phyloP scores from a whole-genome alignment of 1,140 invertebrate genomes.

The Diachasmimorpha longicaudata region DNA sequence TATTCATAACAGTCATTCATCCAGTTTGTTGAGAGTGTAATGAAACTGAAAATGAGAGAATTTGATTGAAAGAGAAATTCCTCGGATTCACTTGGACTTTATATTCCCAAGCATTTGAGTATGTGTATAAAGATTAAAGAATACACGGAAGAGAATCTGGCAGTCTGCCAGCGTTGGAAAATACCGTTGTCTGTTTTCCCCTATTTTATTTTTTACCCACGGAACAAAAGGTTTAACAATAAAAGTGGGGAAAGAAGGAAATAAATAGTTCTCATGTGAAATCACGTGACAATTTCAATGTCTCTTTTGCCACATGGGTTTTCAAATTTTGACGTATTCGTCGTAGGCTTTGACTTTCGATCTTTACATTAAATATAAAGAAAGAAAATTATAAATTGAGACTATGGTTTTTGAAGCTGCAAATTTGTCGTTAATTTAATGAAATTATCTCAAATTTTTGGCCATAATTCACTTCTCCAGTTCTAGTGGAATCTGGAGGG shows the following conservation, averaged over 20 bases:
- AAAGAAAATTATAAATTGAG: neutral
- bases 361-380: neutral
- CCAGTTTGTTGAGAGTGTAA: neutral
- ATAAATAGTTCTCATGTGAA: neutral
- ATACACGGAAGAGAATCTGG: conserved; percentile 2
- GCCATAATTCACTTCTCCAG: neutral
- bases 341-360: too few species aligned
- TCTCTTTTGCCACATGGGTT: neutral
- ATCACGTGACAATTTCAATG: neutral
- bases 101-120: neutral
- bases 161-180: neutral
- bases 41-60: neutral
- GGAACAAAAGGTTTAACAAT: neutral
- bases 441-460: neutral
- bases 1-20: neutral
- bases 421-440: neutral
- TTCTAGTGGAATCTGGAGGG: too few species aligned
- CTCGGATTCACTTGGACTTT: neutral
- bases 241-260: neutral
- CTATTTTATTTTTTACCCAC: neutral
- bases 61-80: neutral
- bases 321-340: too few species aligned
- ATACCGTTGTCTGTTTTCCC: conserved; percentile 16
- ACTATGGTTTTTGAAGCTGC: too few species aligned
- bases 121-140: neutral